Conservation (phyloP, 2,888 invertebrate species). For the Lottia scabra region DNA sequence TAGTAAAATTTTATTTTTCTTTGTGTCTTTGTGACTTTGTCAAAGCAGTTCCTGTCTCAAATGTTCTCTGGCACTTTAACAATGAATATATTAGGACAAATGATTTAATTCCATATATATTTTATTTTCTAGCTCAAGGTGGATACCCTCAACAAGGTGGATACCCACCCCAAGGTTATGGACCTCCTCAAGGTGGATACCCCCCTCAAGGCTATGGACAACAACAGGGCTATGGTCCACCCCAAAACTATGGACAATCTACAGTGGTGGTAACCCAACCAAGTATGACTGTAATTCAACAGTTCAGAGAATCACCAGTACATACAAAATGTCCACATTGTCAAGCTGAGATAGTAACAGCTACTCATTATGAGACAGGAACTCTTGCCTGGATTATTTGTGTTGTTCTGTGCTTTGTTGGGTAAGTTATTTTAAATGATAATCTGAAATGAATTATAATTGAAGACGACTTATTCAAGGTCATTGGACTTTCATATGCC, state of each 20-base stretch:
- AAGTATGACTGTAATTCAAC: constrained; percentile 43
- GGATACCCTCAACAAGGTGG: background rate
- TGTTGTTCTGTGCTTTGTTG: constrained; percentile 57
- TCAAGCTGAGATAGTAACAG: constrained; percentile 60
- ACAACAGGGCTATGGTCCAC: background rate
- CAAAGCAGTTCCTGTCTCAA: no score
- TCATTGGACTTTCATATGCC: no score
- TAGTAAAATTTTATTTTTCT: no score
- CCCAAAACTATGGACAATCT: constrained; percentile 6
- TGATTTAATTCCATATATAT: background rate
- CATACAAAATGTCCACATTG: constrained; percentile 62
- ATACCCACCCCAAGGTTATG: background rate
- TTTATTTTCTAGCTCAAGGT: background rate
- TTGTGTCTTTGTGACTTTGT: no score
- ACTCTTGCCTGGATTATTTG: constrained; percentile 64
- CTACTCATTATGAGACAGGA: constrained; percentile 59
- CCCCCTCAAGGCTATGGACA: background rate
- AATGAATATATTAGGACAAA: no score
- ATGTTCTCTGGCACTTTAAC: no score
- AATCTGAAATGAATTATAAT: no score
- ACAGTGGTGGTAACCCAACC: constrained; percentile 57
- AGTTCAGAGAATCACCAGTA: constrained; percentile 55
- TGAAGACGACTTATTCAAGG: no score
- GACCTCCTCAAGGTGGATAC: background rate
- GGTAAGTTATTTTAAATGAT: constrained; percentile 38